These are phyloP conservation scores for Burhinus oedicnemus DNA, from an alignment of 2,113 vertebrate species.

Conservation along the genomic window DNA sequence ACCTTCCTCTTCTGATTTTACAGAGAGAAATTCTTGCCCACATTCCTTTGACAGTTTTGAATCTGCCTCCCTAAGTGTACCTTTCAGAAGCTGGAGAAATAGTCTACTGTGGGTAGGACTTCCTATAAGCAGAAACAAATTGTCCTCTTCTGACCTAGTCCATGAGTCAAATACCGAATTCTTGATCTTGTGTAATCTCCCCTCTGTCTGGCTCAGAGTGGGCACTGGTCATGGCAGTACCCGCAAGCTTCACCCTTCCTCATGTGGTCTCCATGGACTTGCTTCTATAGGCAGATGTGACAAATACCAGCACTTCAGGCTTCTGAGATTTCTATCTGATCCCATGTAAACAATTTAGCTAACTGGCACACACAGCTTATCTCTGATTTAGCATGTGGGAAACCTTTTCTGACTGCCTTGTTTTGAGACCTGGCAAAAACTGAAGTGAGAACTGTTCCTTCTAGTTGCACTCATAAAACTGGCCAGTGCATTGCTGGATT, in stretches of 20 bases:
- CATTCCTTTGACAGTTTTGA: neutral
- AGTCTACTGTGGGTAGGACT: neutral
- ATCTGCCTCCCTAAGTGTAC: neutral
- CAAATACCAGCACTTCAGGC: neutral
- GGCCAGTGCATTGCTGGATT: neutral
- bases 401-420: neutral
- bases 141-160: neutral
- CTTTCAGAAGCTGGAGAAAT: neutral
- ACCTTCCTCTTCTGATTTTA: neutral
- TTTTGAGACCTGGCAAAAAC: neutral
- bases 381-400: neutral
- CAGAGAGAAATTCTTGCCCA: neutral
- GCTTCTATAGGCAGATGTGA: neutral
- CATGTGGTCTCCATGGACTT: neutral
- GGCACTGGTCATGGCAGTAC: neutral
- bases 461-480: neutral
- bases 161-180: neutral
- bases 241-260: neutral
- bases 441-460: neutral
- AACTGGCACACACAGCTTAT: neutral
- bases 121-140: neutral
- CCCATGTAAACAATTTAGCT: neutral
- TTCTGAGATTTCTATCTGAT: neutral
- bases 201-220: neutral
- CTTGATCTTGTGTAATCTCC: neutral